A percentile compares a stretch with the other conserved stretches of the same genome.
These are phyloP conservation scores for Esox niger DNA, from an alignment of 2,113 vertebrate genomes.

Conservation along the genomic window DNA sequence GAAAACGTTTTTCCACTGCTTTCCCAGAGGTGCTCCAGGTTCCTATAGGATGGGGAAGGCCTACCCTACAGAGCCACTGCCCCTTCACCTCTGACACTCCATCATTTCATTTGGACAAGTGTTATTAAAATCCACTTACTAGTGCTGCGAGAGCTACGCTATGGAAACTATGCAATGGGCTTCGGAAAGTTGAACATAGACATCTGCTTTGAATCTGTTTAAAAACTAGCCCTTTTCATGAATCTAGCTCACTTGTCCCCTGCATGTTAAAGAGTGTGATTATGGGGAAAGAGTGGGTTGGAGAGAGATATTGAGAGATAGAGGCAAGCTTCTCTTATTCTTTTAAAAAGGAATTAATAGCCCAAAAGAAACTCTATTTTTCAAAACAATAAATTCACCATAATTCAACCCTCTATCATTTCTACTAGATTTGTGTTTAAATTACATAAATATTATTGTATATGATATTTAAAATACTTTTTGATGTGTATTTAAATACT, in stretches of 20 bases:
- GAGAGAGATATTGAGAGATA: neutral
- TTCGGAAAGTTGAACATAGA: slow-evolving; percentile 46
- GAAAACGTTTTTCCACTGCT: neutral
- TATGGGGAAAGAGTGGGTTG: neutral
- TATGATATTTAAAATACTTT: no score
- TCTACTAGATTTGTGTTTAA: no score
- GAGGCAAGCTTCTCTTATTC: neutral
- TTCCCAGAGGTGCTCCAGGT: neutral
- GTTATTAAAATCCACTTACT: slow-evolving; percentile 71
- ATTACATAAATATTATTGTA: no score
- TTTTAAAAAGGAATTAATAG: neutral
- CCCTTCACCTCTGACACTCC: slow-evolving; percentile 31
- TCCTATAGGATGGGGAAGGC: neutral
- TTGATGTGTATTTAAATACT: no score
- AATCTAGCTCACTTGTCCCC: slow-evolving; percentile 25
- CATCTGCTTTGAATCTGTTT: slow-evolving; percentile 64
- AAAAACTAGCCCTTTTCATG: slow-evolving; percentile 33
- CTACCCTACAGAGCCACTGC: neutral
- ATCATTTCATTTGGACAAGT: slow-evolving; percentile 64
- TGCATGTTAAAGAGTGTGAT: slow-evolving; percentile 9
- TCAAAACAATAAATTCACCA: neutral
- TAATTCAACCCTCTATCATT: neutral
- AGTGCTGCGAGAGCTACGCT: slow-evolving; percentile 39
- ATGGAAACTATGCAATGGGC: slow-evolving; percentile 59
- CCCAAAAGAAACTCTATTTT: neutral